These are phyloP conservation scores for Nannoperca obscura DNA, from an alignment of 2,797 vertebrate genomes.

Conservation along the genomic window DNA sequence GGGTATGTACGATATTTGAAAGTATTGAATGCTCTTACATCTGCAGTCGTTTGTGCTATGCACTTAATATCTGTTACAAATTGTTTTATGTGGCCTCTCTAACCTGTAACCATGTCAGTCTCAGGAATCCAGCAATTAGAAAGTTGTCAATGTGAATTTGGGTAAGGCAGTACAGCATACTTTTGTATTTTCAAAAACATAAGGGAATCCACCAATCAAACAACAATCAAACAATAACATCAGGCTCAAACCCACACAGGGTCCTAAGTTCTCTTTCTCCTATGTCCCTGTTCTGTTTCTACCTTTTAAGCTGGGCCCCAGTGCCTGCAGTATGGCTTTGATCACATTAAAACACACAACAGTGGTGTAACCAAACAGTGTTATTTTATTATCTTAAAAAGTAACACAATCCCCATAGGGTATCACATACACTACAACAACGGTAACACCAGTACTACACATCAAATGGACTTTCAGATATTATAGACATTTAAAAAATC, in stretches of 20 bases:
- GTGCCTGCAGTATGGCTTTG: not conserved
- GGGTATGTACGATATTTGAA: no score
- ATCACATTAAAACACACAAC: constrained; percentile 30
- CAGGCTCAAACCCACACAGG: no score
- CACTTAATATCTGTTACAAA: no score
- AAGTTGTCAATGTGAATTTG: not conserved
- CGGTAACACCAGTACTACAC: constrained; percentile 97
- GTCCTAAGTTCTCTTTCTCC: no score
- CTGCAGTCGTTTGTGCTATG: no score
- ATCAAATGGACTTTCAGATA: constrained; percentile 96
- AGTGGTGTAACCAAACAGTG: constrained; percentile 91
- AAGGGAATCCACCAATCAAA: no score
- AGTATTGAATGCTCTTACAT: no score
- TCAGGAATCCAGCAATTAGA: not conserved
- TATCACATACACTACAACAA: constrained; percentile 98
- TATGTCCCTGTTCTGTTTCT: not conserved
- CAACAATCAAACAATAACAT: no score
- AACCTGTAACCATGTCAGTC: not conserved
- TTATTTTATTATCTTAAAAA: constrained; percentile 99
- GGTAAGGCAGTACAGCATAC: not conserved
- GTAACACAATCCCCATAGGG: constrained; percentile 97
- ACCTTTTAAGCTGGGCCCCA: no score
- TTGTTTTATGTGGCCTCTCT: not conserved
- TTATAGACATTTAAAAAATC: constrained; percentile 96
- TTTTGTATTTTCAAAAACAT: no score